A percentile compares a stretch with the other conserved stretches of the same genome.
Conservation (phyloP, 2,888 invertebrate genomes). For the Anorthoa munda region DNA sequence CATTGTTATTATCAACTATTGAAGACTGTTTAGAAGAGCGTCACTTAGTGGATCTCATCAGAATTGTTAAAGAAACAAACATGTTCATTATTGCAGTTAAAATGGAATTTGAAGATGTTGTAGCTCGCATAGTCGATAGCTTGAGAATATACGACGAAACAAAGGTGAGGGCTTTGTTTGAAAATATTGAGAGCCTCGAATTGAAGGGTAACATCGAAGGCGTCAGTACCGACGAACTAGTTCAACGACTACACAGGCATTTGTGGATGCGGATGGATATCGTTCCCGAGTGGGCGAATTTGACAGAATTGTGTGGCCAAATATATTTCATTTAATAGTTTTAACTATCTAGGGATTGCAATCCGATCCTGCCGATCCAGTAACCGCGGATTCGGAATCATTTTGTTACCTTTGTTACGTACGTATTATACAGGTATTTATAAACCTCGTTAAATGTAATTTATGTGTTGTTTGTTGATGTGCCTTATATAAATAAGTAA, state of each 20-base stretch:
- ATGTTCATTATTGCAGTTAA: conserved; percentile 26
- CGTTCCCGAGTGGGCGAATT: background rate
- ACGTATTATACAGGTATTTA: no score
- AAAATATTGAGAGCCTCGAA: background rate
- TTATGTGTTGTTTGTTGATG: no score
- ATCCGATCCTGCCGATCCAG: no score
- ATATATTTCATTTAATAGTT: conserved; percentile 1
- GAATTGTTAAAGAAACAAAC: conserved; percentile 17
- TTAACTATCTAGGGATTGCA: no score
- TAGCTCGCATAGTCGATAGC: background rate
- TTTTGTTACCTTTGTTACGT: no score
- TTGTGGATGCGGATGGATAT: background rate
- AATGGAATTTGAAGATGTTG: conserved; percentile 24
- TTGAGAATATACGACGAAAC: background rate
- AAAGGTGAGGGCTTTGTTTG: conserved; percentile 7
- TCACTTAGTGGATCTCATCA: conserved; percentile 15
- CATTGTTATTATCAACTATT: background rate
- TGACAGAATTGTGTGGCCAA: background rate
- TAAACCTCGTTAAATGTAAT: no score
- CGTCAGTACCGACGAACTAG: background rate
- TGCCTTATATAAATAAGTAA: no score
- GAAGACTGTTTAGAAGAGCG: background rate
- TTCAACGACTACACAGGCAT: background rate
- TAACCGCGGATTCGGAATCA: no score
- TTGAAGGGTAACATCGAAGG: background rate